phyloP scores from a whole-genome alignment of 2,113 vertebrate genomes.

The Xiphophorus maculatus region DNA sequence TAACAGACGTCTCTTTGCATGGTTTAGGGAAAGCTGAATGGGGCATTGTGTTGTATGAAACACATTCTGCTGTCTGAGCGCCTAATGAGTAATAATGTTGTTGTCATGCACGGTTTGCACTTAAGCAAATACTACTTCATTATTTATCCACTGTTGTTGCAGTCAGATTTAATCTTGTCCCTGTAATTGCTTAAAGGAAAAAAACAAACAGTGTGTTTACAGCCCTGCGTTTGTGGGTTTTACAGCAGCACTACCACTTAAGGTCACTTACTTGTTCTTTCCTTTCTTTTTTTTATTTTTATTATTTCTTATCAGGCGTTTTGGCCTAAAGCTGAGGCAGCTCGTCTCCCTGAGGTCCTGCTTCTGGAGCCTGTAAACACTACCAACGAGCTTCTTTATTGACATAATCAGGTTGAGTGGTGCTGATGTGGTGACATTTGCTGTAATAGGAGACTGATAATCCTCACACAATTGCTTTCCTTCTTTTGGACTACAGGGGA shows the following conservation, averaged over 20 bases:
- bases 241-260: constrained; percentile 28
- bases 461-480: constrained; percentile 66
- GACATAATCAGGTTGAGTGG: constrained; percentile 71
- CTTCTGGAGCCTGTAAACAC: constrained; percentile 53
- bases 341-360: constrained; percentile 25
- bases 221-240: constrained; percentile 25
- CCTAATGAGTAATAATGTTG: constrained; percentile 45
- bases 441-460: constrained; percentile 68
- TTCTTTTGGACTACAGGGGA: constrained; percentile 46
- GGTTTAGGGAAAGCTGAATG: constrained; percentile 15
- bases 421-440: constrained; percentile 74
- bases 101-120: constrained; percentile 37
- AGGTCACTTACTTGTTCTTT: constrained; percentile 46
- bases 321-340: constrained; percentile 31
- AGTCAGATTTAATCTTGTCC: constrained; percentile 48
- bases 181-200: constrained; percentile 42
- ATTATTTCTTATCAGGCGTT: constrained; percentile 71
- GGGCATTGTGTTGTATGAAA: constrained; percentile 19
- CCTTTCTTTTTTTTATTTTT: constrained; percentile 19
- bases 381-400: constrained; percentile 59
- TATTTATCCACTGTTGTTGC: constrained; percentile 42
- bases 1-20: constrained; percentile 15
- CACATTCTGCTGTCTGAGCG: constrained; percentile 20
- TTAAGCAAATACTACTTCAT: constrained; percentile 37
- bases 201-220: constrained; percentile 15